These are phyloP conservation scores for Grantiella picta DNA, from an alignment of 2,113 vertebrate genomes.

Conservation along the genomic window DNA sequence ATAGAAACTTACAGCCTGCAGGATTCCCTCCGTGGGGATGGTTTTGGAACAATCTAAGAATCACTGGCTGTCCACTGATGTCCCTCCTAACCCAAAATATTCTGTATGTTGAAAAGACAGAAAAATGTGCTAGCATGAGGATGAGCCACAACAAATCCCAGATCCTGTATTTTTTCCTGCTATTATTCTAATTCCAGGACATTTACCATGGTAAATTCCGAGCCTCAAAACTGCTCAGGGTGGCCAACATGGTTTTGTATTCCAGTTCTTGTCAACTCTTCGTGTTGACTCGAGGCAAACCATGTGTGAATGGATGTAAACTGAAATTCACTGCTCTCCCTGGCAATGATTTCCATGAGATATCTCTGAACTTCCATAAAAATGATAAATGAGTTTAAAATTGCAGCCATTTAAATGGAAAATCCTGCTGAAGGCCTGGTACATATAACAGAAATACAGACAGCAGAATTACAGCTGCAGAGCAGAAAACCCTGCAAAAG, in stretches of 20 bases:
- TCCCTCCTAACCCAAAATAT: neutral
- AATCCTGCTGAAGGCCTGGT: neutral
- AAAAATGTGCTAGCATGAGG: neutral
- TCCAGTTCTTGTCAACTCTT: neutral
- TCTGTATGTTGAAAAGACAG: neutral
- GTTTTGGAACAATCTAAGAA: neutral
- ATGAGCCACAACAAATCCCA: neutral
- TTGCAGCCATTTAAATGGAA: neutral
- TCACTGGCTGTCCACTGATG: neutral
- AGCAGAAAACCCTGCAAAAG: neutral
- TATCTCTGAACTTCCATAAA: neutral
- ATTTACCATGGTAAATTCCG: too few species aligned
- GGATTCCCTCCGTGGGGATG: too few species aligned
- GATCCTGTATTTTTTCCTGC: neutral
- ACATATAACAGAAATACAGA: neutral
- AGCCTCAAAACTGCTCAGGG: too few species aligned
- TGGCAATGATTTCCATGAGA: neutral
- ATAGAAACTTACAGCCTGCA: neutral
- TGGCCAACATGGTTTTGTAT: neutral
- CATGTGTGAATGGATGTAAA: neutral
- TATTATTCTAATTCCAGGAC: neutral
- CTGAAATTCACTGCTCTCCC: neutral
- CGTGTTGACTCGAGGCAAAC: neutral
- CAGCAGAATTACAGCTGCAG: neutral
- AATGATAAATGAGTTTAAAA: neutral